A percentile compares a stretch with the other conserved stretches of the same genome.
Evolutionary conservation across 2,888 invertebrate species (phyloP).

Genomic region (Nomada flava): DNA sequence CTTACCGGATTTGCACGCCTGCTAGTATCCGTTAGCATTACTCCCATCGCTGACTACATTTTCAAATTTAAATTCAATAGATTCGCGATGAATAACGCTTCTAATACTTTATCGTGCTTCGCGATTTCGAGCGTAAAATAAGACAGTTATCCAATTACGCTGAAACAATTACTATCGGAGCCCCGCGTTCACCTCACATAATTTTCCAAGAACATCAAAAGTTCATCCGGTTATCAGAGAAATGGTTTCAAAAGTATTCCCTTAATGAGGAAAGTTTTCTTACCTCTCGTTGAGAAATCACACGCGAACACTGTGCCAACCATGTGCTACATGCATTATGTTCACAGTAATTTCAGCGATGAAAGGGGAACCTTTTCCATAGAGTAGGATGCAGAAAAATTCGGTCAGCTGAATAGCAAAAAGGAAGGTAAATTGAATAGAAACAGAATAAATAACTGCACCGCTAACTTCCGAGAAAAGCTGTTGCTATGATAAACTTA

Average conservation of each 20-base stretch:
- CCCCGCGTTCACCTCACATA: slow-evolving; percentile 25
- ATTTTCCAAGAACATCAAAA: slow-evolving; percentile 49
- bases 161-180: slow-evolving; percentile 48
- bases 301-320: slow-evolving; percentile 7
- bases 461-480: too few relatives aligned
- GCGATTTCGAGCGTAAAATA: slow-evolving; percentile 22
- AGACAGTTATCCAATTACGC: slow-evolving; percentile 46
- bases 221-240: slow-evolving; percentile 60
- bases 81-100: not conserved
- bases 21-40: not conserved
- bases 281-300: slow-evolving; percentile 45
- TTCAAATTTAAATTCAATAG: slow-evolving; percentile 20
- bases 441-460: too few relatives aligned
- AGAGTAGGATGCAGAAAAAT: not conserved
- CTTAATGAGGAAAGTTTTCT: slow-evolving; percentile 67
- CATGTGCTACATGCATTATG: slow-evolving; percentile 8
- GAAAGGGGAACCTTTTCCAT: not conserved
- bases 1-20: not conserved
- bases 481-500: too few relatives aligned
- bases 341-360: slow-evolving; percentile 16
- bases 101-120: slow-evolving; percentile 19
- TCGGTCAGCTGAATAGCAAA: not conserved
- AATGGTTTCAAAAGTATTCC: slow-evolving; percentile 63
- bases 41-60: not conserved
- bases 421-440: not conserved